Percentiles rank a stretch among this genome's conserved stretches.
These are phyloP conservation scores for Chrysomela aeneicollis DNA, from an alignment of 2,888 invertebrate genomes.

Conservation along the genomic window DNA sequence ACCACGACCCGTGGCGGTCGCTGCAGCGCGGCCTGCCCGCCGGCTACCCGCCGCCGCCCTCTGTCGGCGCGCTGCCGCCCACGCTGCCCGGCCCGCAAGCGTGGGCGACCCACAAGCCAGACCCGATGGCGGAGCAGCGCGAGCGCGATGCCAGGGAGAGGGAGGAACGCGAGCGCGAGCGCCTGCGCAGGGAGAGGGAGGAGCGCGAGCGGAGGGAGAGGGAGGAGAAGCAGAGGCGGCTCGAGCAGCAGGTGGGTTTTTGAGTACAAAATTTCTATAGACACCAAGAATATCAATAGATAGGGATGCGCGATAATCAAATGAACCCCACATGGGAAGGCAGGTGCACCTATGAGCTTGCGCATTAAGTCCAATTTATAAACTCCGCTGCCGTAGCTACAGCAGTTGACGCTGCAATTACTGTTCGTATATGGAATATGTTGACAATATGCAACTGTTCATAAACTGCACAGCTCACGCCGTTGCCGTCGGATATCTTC, in stretches of 20 bases:
- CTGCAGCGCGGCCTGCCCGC: slow-evolving; percentile 64
- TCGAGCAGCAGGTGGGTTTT: slow-evolving; percentile 59
- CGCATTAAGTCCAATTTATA: too few relatives aligned
- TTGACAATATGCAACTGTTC: too few relatives aligned
- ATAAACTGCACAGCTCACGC: too few relatives aligned
- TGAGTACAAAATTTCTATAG: too few relatives aligned
- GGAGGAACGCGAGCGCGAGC: slow-evolving; percentile 66
- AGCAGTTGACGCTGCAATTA: too few relatives aligned
- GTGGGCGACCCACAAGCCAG: slow-evolving; percentile 75
- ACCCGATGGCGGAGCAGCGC: slow-evolving; percentile 65
- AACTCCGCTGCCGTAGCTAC: too few relatives aligned
- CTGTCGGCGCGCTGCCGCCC: slow-evolving; percentile 62
- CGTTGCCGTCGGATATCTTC: too few relatives aligned
- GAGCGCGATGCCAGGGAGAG: slow-evolving; percentile 71
- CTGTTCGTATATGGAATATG: too few relatives aligned
- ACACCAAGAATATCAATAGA: too few relatives aligned
- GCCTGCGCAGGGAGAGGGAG: slow-evolving; percentile 66
- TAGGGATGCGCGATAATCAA: too few relatives aligned
- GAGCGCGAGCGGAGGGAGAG: slow-evolving; percentile 68
- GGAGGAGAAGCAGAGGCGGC: slow-evolving; percentile 62
- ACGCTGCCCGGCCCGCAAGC: slow-evolving; percentile 60
- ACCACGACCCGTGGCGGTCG: slow-evolving; percentile 77
- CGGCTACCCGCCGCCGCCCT: slow-evolving; percentile 62
- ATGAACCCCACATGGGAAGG: too few relatives aligned
- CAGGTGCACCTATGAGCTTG: too few relatives aligned